Base-by-base conservation (phyloP, 1,140 invertebrate species). In the Onthophagus taurus region DNA sequence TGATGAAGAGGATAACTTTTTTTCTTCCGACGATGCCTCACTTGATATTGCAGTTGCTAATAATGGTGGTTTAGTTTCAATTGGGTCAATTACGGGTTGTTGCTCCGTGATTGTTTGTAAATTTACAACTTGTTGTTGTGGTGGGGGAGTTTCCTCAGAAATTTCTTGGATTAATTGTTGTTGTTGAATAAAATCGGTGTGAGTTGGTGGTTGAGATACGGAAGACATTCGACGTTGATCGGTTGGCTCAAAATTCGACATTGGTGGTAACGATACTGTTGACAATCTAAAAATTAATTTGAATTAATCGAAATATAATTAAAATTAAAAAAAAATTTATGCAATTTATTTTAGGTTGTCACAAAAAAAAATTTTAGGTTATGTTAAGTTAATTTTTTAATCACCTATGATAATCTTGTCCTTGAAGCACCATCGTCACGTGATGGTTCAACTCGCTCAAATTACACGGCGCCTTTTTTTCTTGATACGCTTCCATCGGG, bases 201-300 rank as follows among this genome's bases (percentile, higher is more conserved):
- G 44, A 1, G 41, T 33, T 16, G 52, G 45, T 12, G 59, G 60
- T 42, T 62, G 59, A 2, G 58, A 58, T 8, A 53, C 45, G 4
- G 58, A 57, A 2, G 61, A 63, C 35, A 57, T 37, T 30, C 59
- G 30, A 7, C 57, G 31, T 20, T 57, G 57, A 30, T 59, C 55
- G 23, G 11, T 41, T 8, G 18, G 19, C 8, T 41, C 38, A 24
- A 41, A 41, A 13, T 44, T 51, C 1, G 59, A 36, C 47, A 57
- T 52, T 7, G 60, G 56, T 8, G 60, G 60, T 21, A 63, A 47
- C n/a, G 60, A 61, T 2, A 51, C 46, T 4, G 58, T 63, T 0
- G 61, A 63, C 5, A 56, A 38, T 33, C 58, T 37, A 26, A 61
- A 57, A 31, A 55, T 50, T 11, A 42, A 37, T 31, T 47, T 47